Base-by-base conservation (phyloP, 2,797 vertebrate species). In the Sebastes hubbsi region DNA sequence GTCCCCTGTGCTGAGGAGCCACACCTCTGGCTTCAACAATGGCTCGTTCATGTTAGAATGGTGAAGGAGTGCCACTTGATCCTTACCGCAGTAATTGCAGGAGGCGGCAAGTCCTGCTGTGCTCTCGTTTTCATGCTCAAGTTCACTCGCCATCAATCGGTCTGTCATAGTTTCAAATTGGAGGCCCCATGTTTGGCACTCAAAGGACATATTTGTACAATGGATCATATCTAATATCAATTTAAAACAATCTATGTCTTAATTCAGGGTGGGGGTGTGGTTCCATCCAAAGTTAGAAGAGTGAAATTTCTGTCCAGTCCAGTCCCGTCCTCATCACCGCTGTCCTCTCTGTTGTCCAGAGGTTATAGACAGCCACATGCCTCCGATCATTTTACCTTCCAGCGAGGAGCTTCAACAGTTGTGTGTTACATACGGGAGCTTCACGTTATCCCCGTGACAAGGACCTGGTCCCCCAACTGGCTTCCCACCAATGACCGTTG, bases 121-220 rank as follows among this genome's bases (percentile, higher is more conserved):
- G 86, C 68, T 77, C 65, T 80, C 24, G 30, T 88, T 90, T 90
- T 84, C 82, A 88, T 85, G 87, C 78, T 90, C 81, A 87, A 46
- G 73, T 91, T 75, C 86, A 82, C 65, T 83, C 27, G 10, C 56
- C 65, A 52, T 83, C 77, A 78, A 77, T 82, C 88, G 77, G 74
- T 54, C 72, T 52, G 22, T 52, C 29, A 11, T 64, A 71, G 58
- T 56, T 67, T 36, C 46, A 69, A n/a, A 34, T 63, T 38, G 55
- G 52, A 68, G 38, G 66, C 63, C 25, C 67, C 49, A 5, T 56
- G 59, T 75, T 71, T 52, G 71, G 49, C 46, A 29, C 46, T 55
- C 20, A 11, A 7, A 75, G 32, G 49, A 80, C 73, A 62, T 46
- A 36, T 38, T 36, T 25, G 62, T 25, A 24, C 8, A 1, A 64